Conservation (phyloP, 2,888 invertebrate genomes). For the Frankliniella fusca region DNA sequence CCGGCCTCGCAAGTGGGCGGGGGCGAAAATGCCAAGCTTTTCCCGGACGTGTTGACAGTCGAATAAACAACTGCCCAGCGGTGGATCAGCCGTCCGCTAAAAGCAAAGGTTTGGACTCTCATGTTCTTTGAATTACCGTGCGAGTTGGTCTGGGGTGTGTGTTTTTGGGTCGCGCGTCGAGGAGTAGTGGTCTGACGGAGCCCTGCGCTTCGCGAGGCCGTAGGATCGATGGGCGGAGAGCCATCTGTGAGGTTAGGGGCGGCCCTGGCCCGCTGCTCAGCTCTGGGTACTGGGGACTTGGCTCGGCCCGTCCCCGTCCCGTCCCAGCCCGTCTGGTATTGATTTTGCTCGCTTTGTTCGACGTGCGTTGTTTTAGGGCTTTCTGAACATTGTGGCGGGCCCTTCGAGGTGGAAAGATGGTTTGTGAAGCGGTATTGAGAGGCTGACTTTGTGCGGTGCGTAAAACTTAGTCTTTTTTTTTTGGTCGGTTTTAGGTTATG, state of each 20-base stretch:
- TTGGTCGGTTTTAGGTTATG: not conserved
- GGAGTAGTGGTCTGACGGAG: not conserved
- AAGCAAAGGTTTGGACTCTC: not conserved
- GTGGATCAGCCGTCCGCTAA: not conserved
- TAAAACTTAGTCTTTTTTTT: not conserved
- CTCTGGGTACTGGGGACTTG: too few species aligned
- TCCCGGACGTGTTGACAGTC: not conserved
- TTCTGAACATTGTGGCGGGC: not conserved
- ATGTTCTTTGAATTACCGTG: not conserved
- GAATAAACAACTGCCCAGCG: not conserved
- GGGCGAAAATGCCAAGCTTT: not conserved
- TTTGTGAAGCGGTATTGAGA: not conserved
- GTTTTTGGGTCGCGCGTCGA: not conserved
- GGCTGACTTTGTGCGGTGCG: not conserved
- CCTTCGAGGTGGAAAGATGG: not conserved
- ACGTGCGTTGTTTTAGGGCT: not conserved
- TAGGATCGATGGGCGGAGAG: not conserved
- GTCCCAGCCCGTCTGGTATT: slow-evolving; percentile 6
- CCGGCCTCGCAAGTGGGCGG: not conserved
- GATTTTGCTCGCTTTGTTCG: slow-evolving; percentile 3
- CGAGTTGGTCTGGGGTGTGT: not conserved
- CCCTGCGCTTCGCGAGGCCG: not conserved
- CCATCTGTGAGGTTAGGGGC: not conserved
- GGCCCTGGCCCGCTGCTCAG: not conserved
- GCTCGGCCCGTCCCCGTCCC: too few species aligned